phyloP scores from a whole-genome alignment of 2,888 invertebrate genomes.

The Myathropa florea region DNA sequence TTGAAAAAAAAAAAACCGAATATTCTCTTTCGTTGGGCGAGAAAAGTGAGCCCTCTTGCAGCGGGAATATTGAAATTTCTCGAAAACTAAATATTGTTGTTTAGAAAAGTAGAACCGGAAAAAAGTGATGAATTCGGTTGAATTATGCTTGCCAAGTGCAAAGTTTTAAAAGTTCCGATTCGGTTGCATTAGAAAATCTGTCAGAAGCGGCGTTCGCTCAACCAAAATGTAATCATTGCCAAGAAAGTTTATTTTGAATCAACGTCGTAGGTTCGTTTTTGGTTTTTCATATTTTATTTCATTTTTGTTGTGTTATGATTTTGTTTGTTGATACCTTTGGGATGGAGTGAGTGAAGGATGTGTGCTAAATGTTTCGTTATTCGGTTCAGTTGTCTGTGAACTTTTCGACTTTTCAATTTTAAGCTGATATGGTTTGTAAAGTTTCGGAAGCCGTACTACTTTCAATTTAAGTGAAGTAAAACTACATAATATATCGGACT shows the following conservation, averaged over 20 bases:
- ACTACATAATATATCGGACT: no score
- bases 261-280: conserved; percentile 2
- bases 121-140: conserved; percentile 29
- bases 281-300: neutral
- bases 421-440: no score
- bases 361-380: no score
- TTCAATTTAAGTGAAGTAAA: no score
- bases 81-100: conserved; percentile 43
- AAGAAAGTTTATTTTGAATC: conserved; percentile 51
- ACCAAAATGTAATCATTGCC: conserved; percentile 39
- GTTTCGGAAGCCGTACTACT: no score
- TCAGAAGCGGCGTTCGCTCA: conserved; percentile 28
- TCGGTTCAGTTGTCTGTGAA: no score
- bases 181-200: conserved; percentile 56
- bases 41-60: neutral
- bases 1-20: no score
- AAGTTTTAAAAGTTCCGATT: conserved; percentile 49
- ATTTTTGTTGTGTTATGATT: neutral
- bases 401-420: no score
- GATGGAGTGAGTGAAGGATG: no score
- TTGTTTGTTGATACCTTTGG: neutral
- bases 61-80: conserved; percentile 12
- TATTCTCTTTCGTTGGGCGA: no score
- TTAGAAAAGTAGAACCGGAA: conserved; percentile 48
- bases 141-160: conserved; percentile 59